Conservation (phyloP, 2,888 invertebrate species). For the Standfussiana lucernea region DNA sequence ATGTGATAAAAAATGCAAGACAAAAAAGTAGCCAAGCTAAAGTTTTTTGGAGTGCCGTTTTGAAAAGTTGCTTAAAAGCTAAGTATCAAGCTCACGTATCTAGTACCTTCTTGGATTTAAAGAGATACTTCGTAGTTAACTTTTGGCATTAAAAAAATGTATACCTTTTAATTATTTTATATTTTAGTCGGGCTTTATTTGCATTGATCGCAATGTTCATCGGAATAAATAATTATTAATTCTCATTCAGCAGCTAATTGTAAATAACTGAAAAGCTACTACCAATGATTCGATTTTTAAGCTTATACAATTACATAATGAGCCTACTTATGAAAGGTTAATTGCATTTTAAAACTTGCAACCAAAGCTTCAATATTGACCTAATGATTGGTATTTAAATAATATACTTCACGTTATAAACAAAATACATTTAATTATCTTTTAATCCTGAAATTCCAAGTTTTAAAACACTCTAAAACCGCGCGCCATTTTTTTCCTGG, state of each 20-base stretch:
- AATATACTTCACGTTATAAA: neutral
- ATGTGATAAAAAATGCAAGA: neutral
- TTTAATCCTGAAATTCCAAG: neutral
- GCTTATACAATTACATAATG: neutral
- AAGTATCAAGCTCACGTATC: conserved; percentile 3
- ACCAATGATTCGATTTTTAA: neutral
- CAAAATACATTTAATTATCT: neutral
- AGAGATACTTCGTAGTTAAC: neutral
- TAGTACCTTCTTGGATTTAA: neutral
- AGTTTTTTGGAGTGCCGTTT: neutral
- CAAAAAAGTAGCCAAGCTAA: neutral
- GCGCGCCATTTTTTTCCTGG: neutral
- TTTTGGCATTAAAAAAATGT: neutral
- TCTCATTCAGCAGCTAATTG: too few relatives aligned
- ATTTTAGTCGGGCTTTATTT: neutral
- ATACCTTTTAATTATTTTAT: neutral
- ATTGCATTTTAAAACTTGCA: neutral
- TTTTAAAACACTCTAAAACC: neutral
- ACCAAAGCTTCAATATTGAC: neutral
- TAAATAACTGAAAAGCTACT: fast-evolving
- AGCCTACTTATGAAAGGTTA: neutral
- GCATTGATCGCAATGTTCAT: neutral
- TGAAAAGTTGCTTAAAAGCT: conserved; percentile 1
- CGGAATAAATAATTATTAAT: neutral
- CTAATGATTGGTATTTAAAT: neutral